phyloP scores from a whole-genome alignment of 1,140 invertebrate species.

The Aphis craccivora region DNA sequence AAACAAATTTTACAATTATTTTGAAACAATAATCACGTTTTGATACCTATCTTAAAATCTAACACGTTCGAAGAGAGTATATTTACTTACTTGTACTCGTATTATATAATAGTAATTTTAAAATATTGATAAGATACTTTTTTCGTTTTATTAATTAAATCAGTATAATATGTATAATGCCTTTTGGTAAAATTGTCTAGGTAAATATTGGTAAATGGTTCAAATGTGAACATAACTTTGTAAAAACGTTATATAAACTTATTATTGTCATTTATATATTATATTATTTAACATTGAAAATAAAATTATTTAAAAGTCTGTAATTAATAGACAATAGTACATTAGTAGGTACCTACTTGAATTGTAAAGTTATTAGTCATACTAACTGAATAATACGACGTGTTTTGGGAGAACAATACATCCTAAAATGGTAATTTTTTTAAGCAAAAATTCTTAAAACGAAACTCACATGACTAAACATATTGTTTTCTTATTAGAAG shows the following conservation, averaged over 20 bases:
- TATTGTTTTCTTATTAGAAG: no score
- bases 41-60: background rate
- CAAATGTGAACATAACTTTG: background rate
- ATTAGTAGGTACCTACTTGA: no score
- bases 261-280: background rate
- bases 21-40: slow-evolving; percentile 1
- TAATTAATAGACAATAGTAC: no score
- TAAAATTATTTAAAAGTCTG: background rate
- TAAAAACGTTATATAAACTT: background rate
- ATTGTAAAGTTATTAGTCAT: no score
- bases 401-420: no score
- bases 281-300: background rate
- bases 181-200: no score
- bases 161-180: background rate
- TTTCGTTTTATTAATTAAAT: background rate
- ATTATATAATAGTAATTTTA: background rate
- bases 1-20: background rate
- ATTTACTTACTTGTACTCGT: background rate
- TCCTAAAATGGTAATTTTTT: no score
- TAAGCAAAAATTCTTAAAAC: no score
- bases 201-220: background rate
- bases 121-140: background rate
- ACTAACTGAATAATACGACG: no score
- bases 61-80: background rate
- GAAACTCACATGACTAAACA: no score